These are phyloP conservation scores for Rhinoptilus africanus DNA, from an alignment of 2,113 vertebrate genomes.

Conservation along the genomic window DNA sequence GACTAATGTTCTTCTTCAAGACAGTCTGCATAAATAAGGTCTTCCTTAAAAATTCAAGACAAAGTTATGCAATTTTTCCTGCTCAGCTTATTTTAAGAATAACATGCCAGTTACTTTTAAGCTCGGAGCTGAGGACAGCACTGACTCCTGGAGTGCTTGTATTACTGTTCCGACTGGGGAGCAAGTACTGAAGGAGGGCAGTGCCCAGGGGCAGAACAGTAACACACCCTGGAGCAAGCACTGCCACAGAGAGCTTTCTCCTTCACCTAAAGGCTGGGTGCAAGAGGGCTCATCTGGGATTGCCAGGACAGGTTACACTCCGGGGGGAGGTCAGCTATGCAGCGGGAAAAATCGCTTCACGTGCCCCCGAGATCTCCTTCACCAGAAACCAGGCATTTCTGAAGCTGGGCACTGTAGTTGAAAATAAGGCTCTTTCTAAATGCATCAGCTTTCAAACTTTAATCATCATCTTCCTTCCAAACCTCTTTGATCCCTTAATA, in stretches of 20 bases:
- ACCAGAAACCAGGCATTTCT: neutral
- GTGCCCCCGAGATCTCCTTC: neutral
- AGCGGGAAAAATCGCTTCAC: neutral
- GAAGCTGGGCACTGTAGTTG: neutral
- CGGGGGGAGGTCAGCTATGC: neutral
- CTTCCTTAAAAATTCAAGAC: slow-evolving; percentile 13
- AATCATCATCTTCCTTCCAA: neutral
- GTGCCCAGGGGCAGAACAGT: neutral
- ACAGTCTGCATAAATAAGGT: neutral
- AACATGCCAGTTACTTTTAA: neutral
- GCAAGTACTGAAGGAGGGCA: neutral
- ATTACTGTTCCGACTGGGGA: neutral
- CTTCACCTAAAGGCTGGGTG: neutral
- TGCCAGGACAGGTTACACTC: neutral
- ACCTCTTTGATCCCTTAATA: slow-evolving; percentile 37
- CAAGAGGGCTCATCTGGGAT: neutral
- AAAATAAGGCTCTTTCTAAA: neutral
- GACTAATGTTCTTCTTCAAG: neutral
- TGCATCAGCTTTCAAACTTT: neutral
- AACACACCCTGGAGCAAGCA: neutral
- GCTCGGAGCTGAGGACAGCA: neutral
- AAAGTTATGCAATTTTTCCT: slow-evolving; percentile 44
- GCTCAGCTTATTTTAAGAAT: neutral
- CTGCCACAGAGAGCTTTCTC: neutral
- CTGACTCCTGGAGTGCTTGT: neutral